Percentiles rank a stretch among this genome's conserved stretches.
phyloP scores from a whole-genome alignment of 1,140 invertebrate genomes.

The Papilio polytes region DNA sequence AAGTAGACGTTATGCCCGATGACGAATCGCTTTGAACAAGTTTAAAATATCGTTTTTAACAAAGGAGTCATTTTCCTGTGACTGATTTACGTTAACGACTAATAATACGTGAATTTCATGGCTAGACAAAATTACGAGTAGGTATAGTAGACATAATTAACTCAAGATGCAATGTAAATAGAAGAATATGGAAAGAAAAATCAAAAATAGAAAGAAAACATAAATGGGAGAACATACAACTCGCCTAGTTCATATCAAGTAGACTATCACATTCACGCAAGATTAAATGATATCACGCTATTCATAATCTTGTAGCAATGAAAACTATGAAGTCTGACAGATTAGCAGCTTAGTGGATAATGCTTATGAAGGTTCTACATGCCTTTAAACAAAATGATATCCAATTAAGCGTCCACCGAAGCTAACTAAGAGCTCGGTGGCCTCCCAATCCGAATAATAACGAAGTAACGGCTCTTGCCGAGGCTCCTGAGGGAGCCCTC shows the following conservation, averaged over 20 bases:
- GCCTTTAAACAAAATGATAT: neutral
- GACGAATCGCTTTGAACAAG: neutral
- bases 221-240: neutral
- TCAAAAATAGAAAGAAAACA: no score
- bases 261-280: neutral
- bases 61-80: neutral
- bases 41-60: neutral
- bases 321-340: neutral
- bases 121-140: neutral
- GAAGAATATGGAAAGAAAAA: no score
- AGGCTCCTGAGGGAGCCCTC: no score
- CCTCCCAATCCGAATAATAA: no score
- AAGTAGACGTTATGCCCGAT: neutral
- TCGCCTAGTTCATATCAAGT: neutral
- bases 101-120: neutral
- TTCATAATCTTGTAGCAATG: neutral
- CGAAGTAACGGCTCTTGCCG: no score
- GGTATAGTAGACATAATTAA: no score
- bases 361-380: neutral
- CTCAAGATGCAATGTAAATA: no score
- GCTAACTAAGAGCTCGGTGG: no score
- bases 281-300: neutral
- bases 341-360: constrained; percentile 3
- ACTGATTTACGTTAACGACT: neutral
- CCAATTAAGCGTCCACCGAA: no score